Evolutionary conservation across 1,140 invertebrate genomes (phyloP).

Genomic region (Heliconius hermathena): DNA sequence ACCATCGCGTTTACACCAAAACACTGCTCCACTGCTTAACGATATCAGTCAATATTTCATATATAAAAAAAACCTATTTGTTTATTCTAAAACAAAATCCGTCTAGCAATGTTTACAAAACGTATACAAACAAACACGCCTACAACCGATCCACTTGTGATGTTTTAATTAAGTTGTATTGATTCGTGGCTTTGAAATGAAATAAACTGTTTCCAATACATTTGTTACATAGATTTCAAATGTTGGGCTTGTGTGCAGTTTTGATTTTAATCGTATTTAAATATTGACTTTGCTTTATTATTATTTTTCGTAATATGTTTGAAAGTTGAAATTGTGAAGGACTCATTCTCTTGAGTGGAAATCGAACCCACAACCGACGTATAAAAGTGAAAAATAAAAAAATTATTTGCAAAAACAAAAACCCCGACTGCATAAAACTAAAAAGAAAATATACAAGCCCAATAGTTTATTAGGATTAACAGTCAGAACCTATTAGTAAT

Average conservation of each 20-base stretch:
- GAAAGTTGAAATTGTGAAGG: too few species aligned
- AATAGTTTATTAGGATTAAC: too few species aligned
- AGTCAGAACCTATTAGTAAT: too few species aligned
- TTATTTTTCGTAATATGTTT: not conserved
- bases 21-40: too few species aligned
- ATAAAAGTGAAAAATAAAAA: too few species aligned
- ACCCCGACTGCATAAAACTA: too few species aligned
- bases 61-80: not conserved
- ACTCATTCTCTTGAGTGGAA: too few species aligned
- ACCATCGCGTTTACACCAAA: too few species aligned
- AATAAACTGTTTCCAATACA: not conserved
- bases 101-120: constrained; percentile 8
- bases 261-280: not conserved
- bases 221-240: not conserved
- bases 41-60: not conserved
- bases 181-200: constrained; percentile 11
- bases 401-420: too few species aligned
- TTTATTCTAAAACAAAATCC: constrained; percentile 15
- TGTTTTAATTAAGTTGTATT: constrained; percentile 5
- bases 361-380: too few species aligned
- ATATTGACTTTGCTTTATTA: not conserved
- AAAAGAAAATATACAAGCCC: too few species aligned
- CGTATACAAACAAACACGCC: constrained; percentile 4
- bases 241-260: not conserved
- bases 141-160: constrained; percentile 3